Evolutionary conservation across 1,140 invertebrate species (phyloP).

Genomic region (Drosophila elegans): DNA sequence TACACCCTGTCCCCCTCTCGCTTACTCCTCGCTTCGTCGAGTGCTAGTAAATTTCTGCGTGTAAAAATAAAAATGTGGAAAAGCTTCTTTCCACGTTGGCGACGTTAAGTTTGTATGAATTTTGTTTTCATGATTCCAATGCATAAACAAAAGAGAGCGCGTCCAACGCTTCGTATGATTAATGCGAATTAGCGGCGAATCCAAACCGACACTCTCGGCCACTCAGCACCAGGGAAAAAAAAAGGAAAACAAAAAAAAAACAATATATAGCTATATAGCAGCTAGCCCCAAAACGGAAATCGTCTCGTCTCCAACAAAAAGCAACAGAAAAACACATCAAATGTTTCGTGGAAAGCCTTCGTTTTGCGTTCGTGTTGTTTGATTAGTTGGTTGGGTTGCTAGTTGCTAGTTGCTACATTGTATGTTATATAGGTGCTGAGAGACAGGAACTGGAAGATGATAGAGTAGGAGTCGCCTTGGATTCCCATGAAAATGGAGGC

Average conservation of each 20-base stretch:
- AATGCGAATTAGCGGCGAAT: slow-evolving; percentile 75
- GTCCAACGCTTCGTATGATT: slow-evolving; percentile 77
- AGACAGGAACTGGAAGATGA: slow-evolving; percentile 32
- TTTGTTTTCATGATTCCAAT: slow-evolving; percentile 71
- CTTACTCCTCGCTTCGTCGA: not conserved
- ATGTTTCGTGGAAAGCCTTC: slow-evolving; percentile 75
- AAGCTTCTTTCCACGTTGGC: slow-evolving; percentile 47
- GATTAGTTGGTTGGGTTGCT: slow-evolving; percentile 34
- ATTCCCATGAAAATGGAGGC: slow-evolving; percentile 16
- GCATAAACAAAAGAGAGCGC: slow-evolving; percentile 71
- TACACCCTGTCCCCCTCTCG: not conserved
- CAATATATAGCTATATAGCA: slow-evolving; percentile 30
- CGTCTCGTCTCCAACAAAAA: slow-evolving; percentile 43
- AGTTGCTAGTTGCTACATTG: slow-evolving; percentile 12
- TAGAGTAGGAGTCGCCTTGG: slow-evolving; percentile 16
- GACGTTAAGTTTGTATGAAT: slow-evolving; percentile 53
- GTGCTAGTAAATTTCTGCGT: slow-evolving; percentile 72
- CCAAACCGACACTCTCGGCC: slow-evolving; percentile 39
- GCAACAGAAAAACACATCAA: slow-evolving; percentile 46
- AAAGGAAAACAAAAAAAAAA: slow-evolving; percentile 9
- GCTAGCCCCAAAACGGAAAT: slow-evolving; percentile 66
- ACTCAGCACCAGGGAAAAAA: slow-evolving; percentile 30
- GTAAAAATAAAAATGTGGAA: slow-evolving; percentile 79
- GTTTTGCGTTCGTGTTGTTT: slow-evolving; percentile 37
- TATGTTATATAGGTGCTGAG: slow-evolving; percentile 28